Evolutionary conservation across 2,113 vertebrate species (phyloP).

Genomic region (Equus przewalskii): DNA sequence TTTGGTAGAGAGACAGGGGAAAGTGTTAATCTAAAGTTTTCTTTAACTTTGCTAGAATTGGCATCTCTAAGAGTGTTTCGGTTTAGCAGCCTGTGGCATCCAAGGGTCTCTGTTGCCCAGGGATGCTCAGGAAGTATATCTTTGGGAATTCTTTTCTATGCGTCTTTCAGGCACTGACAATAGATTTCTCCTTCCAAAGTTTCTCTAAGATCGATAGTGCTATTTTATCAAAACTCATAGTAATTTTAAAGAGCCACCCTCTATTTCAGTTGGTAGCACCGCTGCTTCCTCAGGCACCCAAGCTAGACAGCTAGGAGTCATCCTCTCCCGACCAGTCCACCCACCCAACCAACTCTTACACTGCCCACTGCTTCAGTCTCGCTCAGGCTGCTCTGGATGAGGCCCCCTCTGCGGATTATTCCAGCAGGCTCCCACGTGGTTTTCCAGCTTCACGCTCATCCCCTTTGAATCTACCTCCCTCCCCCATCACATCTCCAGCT

Average conservation of each 20-base stretch:
- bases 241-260: background rate
- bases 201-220: background rate
- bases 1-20: background rate
- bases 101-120: background rate
- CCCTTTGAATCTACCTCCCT: background rate
- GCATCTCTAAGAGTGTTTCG: background rate
- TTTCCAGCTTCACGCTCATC: background rate
- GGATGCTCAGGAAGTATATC: background rate
- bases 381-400: background rate
- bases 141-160: conserved; percentile 28
- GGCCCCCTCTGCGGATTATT: too few species aligned
- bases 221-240: background rate
- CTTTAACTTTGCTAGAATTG: background rate
- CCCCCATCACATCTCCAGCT: background rate
- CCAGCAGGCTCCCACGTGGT: background rate
- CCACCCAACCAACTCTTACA: background rate
- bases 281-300: background rate
- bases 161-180: background rate
- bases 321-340: background rate
- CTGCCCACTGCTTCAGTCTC: too few species aligned
- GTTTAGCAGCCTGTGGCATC: background rate
- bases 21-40: background rate
- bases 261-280: background rate
- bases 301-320: too few species aligned
- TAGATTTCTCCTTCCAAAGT: background rate